Evolutionary conservation across 2,797 vertebrate genomes (phyloP).

Genomic region (Mormyrops boulengeri): DNA sequence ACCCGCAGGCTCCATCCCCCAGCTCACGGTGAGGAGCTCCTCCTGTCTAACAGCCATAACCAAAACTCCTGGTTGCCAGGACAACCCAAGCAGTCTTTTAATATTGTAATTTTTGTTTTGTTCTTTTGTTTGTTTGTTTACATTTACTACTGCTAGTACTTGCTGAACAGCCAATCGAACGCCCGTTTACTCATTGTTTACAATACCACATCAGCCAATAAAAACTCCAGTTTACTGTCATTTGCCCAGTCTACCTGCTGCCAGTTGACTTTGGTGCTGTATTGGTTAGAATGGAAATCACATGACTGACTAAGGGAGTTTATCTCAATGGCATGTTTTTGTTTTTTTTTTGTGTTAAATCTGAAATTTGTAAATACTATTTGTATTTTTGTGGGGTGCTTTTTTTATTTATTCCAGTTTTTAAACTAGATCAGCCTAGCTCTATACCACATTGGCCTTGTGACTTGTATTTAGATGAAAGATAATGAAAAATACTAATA

Average conservation of each 20-base stretch:
- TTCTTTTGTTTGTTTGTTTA: slow-evolving; percentile 45
- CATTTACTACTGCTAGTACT: slow-evolving; percentile 59
- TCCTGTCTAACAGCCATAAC: slow-evolving; percentile 63
- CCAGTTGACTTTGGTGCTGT: slow-evolving; percentile 46
- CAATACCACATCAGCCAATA: slow-evolving; percentile 59
- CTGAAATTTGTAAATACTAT: slow-evolving; percentile 70
- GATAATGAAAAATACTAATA: slow-evolving; percentile 72
- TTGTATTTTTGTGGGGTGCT: slow-evolving; percentile 67
- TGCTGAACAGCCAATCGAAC: slow-evolving; percentile 64
- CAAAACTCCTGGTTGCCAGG: slow-evolving; percentile 71
- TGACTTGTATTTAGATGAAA: slow-evolving; percentile 73
- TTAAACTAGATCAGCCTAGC: slow-evolving; percentile 71
- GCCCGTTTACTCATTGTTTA: slow-evolving; percentile 64
- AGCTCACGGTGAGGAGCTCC: slow-evolving; percentile 54
- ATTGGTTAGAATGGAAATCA: slow-evolving; percentile 46
- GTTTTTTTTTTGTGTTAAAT: slow-evolving; percentile 52
- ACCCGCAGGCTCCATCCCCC: slow-evolving; percentile 43
- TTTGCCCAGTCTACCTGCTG: slow-evolving; percentile 52
- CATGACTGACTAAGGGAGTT: slow-evolving; percentile 28
- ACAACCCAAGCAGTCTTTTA: slow-evolving; percentile 49
- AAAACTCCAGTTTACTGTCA: slow-evolving; percentile 59
- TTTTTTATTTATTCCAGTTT: slow-evolving; percentile 58
- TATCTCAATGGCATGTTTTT: slow-evolving; percentile 44
- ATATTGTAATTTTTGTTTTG: slow-evolving; percentile 36
- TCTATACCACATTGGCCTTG: slow-evolving; percentile 81